Base-by-base conservation (phyloP, 2,113 vertebrate species). In the Urocitellus parryii region DNA sequence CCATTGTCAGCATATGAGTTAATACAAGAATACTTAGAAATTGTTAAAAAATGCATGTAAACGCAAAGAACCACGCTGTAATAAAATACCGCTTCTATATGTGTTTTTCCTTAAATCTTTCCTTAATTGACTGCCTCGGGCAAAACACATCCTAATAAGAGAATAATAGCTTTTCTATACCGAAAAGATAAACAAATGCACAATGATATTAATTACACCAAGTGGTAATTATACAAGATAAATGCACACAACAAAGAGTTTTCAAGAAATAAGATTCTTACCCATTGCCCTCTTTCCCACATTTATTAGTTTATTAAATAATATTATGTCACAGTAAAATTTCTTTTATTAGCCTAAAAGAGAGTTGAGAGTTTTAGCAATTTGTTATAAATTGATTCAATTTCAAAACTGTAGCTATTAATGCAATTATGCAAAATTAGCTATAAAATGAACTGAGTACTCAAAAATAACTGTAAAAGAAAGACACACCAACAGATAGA, bases 281-380 rank as follows among this genome's bases (percentile, higher is more conserved):
- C 42, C 17, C 56, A 76, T 83, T 97, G 51, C 13, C 82, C 61
- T 97, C 22, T 85, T 95, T 96, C 45, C 29, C 67, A 96, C 6
- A 0, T 96, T 96, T 97, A 97, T 91, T 97, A 90, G 74, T 96
- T 97, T 97, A 96, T 96, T 97, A 98, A 97, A 92, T 97, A 97
- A 97, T 48, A 78, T 96, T 88, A 68, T 92, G 61, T 93, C 91
- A 96, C 22, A 90, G 65, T 95, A 93, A 97, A 70, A 92, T 56
- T 1, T 0, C 4, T 95, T 91, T 79, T 78, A 74, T 88, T 95
- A 86, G n/a, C 53, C 72, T 97, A 37, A 95, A 94, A 25, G 82
- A 65, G 18, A 91, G 96, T 85, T 32, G 70, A 84, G 90, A 76
- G 11, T 92, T 91, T 97, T 91, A 93, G 56, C 81, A 97, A 95